These are phyloP conservation scores for Glossosoma conforme DNA, from an alignment of 1,140 invertebrate genomes.

Conservation along the genomic window DNA sequence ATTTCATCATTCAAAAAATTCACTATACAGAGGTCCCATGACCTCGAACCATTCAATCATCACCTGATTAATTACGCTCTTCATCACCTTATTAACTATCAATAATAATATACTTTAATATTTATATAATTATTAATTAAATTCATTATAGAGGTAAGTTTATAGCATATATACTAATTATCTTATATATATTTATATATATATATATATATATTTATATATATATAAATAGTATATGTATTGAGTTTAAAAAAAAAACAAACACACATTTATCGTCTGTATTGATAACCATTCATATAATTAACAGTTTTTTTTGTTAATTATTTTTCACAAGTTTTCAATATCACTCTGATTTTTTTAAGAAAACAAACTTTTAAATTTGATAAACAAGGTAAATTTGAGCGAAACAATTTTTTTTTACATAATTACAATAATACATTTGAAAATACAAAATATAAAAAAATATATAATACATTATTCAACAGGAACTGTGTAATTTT, in stretches of 20 bases:
- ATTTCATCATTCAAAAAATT: slow-evolving; percentile 33
- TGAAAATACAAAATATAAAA: slow-evolving; percentile 18
- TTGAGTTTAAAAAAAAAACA: slow-evolving; percentile 31
- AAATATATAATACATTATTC: slow-evolving; percentile 21
- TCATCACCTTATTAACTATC: slow-evolving; percentile 29
- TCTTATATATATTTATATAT: too few species aligned
- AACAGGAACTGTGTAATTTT: too few species aligned
- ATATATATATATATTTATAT: too few species aligned
- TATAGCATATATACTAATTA: slow-evolving; percentile 32
- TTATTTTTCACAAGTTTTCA: slow-evolving; percentile 10
- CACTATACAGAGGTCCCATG: slow-evolving; percentile 31
- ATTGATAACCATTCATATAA: slow-evolving; percentile 26
- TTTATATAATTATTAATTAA: slow-evolving; percentile 33
- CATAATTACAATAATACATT: slow-evolving; percentile 28
- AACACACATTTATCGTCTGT: slow-evolving; percentile 27
- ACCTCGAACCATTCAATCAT: slow-evolving; percentile 24
- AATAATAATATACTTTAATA: slow-evolving; percentile 32
- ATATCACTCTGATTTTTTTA: slow-evolving; percentile 13
- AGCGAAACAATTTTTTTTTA: slow-evolving; percentile 28
- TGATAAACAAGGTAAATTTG: slow-evolving; percentile 9
- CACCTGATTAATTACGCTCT: slow-evolving; percentile 22
- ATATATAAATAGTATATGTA: too few species aligned
- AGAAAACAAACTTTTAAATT: slow-evolving; percentile 10
- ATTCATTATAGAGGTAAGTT: slow-evolving; percentile 33
- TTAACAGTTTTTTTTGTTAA: slow-evolving; percentile 16